These are phyloP conservation scores for Hippolais icterina DNA, from an alignment of 2,113 vertebrate genomes.

Conservation along the genomic window DNA sequence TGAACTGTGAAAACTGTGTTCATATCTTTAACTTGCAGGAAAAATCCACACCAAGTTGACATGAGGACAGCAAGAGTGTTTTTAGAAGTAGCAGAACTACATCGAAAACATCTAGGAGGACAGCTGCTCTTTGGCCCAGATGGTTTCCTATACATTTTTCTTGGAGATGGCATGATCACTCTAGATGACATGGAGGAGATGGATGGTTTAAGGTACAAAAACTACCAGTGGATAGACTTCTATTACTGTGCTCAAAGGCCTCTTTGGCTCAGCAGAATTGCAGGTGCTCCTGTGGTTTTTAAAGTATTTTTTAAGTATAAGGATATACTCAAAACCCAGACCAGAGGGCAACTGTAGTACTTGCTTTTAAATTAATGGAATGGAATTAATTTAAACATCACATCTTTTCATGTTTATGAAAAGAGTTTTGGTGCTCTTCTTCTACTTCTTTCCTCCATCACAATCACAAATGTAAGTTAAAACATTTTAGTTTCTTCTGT, in stretches of 20 bases:
- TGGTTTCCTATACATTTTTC: slow-evolving; percentile 90
- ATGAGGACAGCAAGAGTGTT: slow-evolving; percentile 86
- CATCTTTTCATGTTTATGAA: not conserved
- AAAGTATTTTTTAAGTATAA: not conserved
- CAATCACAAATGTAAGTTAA: not conserved
- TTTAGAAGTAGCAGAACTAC: slow-evolving; percentile 96
- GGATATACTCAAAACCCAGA: not conserved
- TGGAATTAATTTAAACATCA: not conserved
- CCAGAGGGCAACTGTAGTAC: not conserved
- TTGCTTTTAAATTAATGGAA: not conserved
- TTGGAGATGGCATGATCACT: slow-evolving; percentile 98
- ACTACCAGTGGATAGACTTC: not conserved
- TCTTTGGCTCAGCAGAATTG: not conserved
- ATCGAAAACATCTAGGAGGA: slow-evolving; percentile 94
- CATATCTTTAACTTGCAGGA: slow-evolving; percentile 71
- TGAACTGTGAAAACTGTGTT: not conserved
- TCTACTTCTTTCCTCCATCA: not conserved
- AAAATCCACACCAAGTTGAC: slow-evolving; percentile 95
- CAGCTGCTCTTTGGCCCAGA: slow-evolving; percentile 92
- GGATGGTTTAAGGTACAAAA: slow-evolving; percentile 94
- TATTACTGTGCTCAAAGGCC: not conserved
- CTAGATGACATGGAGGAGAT: slow-evolving; percentile 99
- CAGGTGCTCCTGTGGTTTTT: not conserved
- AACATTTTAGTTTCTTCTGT: not conserved
- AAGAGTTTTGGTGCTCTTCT: not conserved